These are phyloP conservation scores for Anarhynchus alexandrinus DNA, from an alignment of 2,113 vertebrate genomes.

Conservation along the genomic window DNA sequence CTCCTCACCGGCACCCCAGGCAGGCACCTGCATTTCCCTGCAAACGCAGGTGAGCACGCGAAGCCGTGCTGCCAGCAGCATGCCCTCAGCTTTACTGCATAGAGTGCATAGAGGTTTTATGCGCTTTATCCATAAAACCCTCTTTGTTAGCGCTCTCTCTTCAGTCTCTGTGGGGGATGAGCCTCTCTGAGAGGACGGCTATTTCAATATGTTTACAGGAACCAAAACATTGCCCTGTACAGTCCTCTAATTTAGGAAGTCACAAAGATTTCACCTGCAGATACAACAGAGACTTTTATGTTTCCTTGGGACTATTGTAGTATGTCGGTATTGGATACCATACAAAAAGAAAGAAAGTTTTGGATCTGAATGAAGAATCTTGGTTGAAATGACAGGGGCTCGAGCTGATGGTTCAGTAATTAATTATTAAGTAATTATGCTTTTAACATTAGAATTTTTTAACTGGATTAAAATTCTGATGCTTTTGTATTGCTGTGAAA, in stretches of 20 bases:
- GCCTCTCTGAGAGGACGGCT: neutral
- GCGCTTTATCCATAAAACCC: neutral
- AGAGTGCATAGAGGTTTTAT: neutral
- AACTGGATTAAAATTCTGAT: neutral
- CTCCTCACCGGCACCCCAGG: neutral
- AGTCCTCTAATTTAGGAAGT: neutral
- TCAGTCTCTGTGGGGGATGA: neutral
- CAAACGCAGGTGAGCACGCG: neutral
- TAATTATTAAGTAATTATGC: neutral
- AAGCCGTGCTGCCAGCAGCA: neutral
- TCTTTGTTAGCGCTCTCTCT: neutral
- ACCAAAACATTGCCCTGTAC: neutral
- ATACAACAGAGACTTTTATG: neutral
- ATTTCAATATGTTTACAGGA: neutral
- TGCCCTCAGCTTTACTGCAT: neutral
- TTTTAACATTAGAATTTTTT: neutral
- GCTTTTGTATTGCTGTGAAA: neutral
- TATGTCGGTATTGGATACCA: neutral
- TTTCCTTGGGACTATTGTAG: neutral
- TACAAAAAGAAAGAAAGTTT: neutral
- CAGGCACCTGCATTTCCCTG: neutral
- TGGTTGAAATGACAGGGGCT: neutral
- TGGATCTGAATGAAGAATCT: neutral
- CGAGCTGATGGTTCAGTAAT: neutral
- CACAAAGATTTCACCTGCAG: neutral